These are phyloP conservation scores for Pomatorhinus ruficollis DNA, from an alignment of 2,113 vertebrate species.

Conservation along the genomic window DNA sequence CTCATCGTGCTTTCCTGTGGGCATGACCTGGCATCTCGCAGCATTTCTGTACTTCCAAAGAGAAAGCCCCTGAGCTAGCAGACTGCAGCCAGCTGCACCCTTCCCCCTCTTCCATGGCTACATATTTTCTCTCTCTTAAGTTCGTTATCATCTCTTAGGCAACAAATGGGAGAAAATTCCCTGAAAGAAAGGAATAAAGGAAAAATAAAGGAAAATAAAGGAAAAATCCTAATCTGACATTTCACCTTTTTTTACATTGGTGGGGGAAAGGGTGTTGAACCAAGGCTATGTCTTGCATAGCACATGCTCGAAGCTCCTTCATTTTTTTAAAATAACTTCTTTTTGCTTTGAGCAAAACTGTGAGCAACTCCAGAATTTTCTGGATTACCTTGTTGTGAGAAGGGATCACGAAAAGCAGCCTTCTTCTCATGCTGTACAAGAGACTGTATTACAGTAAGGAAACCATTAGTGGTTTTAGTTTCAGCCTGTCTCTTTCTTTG, in stretches of 20 bases:
- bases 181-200: background rate
- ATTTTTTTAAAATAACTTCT: background rate
- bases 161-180: background rate
- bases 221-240: background rate
- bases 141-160: background rate
- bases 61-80: background rate
- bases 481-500: background rate
- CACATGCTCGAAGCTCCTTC: background rate
- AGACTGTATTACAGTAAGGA: background rate
- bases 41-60: background rate
- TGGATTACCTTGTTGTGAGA: background rate
- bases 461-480: background rate
- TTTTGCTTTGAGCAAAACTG: background rate
- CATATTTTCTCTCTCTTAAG: background rate
- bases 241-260: background rate
- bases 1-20: background rate
- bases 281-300: background rate
- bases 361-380: background rate
- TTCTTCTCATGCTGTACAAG: accelerated
- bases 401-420: background rate
- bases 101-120: background rate
- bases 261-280: background rate
- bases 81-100: background rate
- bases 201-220: no score
- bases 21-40: accelerated